Base-by-base conservation (phyloP, 2,888 invertebrate genomes). In the Geophilus truncorum region DNA sequence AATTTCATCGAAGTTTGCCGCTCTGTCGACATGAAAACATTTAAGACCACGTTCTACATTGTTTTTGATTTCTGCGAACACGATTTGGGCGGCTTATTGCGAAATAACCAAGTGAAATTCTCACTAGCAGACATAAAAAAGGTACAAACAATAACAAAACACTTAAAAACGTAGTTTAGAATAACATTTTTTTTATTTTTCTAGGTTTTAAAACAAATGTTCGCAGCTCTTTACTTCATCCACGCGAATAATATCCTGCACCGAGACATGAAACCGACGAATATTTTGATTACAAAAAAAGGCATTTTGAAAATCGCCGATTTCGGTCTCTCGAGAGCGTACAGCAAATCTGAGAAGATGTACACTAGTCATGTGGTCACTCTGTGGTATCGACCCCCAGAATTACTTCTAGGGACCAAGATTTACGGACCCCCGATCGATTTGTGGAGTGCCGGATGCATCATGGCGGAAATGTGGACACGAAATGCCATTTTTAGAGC, bases 391-490 rank as follows among this genome's bases (percentile, higher is more conserved):
- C 87, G 94, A 45, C 92, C 92, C 23, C 92, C 92, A 4, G 92
- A 92, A 85, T 86, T 92, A 25, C 86, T 93, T 15, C 86, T 92
- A 7, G 93, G 96, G 40, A 95, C 97, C 85, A 90, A 98, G 15
- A 96, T 97, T 88, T 99, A 99, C 85, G 97, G 97, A 0, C 96
- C 98, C 0, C 94, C 97, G 0, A 97, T 99, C 15, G 99, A 99
- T 89, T 91, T 98, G 89, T 91, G 90, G 90, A 90, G 90, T 0
- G 98, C 97, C 0, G 99, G 99, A 0, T 99, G 99, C 86, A 99
- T 99, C 82, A 98, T 99, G 98, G 98, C 98, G 0, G 99, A 99
- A 89, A 96, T 99, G 96, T 99, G 98, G 98, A 98, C 97, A 0
- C 89, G 92, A 83, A 89, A 88, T 4, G 98, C 96, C 0, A 95